phyloP scores from a whole-genome alignment of 2,797 vertebrate species.

The Ispidina lecontei region DNA sequence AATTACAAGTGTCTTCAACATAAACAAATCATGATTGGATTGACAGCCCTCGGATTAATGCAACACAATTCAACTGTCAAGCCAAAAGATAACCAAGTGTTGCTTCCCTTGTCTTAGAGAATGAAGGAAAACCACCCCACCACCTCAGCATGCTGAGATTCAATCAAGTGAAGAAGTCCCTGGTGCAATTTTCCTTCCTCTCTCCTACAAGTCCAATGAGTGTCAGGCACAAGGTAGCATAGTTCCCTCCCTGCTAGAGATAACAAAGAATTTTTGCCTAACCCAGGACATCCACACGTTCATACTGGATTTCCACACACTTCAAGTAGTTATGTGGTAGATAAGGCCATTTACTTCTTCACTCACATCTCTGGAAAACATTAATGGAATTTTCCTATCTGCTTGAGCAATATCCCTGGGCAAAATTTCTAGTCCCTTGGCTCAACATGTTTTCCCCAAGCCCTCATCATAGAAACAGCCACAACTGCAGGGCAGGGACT shows the following conservation, averaged over 20 bases:
- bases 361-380: not conserved
- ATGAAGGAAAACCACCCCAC: not conserved
- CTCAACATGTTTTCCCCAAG: not conserved
- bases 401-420: not conserved
- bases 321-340: not conserved
- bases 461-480: not conserved
- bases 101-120: not conserved
- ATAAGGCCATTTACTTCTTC: not conserved
- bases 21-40: not conserved
- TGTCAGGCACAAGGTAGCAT: slow-evolving; percentile 1
- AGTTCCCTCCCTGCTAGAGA: not conserved
- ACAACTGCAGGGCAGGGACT: not conserved
- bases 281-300: not conserved
- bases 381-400: not conserved
- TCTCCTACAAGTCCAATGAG: not conserved
- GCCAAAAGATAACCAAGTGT: not conserved
- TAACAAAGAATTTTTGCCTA: not conserved
- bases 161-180: not conserved
- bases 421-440: not conserved
- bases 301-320: not conserved
- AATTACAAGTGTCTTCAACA: not conserved
- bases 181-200: not conserved
- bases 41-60: not conserved
- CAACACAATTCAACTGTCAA: not conserved
- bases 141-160: not conserved